Conservation (phyloP, 2,797 vertebrate genomes). For the Arrhamphus sclerolepis region DNA sequence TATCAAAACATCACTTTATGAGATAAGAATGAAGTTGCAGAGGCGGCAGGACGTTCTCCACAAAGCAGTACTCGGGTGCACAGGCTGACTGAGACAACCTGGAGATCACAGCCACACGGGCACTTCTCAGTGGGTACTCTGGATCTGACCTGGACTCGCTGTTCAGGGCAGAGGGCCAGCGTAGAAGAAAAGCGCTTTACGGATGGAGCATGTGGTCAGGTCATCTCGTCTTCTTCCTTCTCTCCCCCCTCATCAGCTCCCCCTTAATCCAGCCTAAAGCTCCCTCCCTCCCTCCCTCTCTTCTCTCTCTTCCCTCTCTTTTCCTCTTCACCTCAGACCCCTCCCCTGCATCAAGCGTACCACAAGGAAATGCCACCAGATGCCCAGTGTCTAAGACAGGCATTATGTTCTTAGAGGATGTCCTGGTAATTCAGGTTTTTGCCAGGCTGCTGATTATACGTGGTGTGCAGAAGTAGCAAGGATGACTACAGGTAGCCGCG, state of each 20-base stretch:
- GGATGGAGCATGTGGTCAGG: constrained; percentile 80
- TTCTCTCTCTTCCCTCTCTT: constrained; percentile 65
- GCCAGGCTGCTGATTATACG: constrained; percentile 52
- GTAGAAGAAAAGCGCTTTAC: constrained; percentile 66
- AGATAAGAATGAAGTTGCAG: not conserved
- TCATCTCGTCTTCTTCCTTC: constrained; percentile 70
- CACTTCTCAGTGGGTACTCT: constrained; percentile 38
- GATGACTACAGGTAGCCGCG: constrained; percentile 61
- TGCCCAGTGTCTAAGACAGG: constrained; percentile 84
- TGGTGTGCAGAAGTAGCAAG: constrained; percentile 39
- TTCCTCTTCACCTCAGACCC: constrained; percentile 68
- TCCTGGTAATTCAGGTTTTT: constrained; percentile 75
- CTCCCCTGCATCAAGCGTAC: constrained; percentile 67
- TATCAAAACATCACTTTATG: not conserved
- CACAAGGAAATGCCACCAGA: constrained; percentile 82
- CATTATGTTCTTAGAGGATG: constrained; percentile 86
- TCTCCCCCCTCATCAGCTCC: constrained; percentile 69
- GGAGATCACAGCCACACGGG: constrained; percentile 37
- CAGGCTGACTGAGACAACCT: constrained; percentile 14
- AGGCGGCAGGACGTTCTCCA: not conserved
- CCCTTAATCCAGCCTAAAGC: constrained; percentile 78
- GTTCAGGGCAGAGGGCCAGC: constrained; percentile 59
- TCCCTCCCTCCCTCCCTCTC: constrained; percentile 51
- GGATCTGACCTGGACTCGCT: constrained; percentile 62
- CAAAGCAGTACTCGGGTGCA: not conserved